Evolutionary conservation across 2,888 invertebrate genomes (phyloP), one percentile per base, ranked within the genome.

Genomic region (Fragum fragum): DNA sequence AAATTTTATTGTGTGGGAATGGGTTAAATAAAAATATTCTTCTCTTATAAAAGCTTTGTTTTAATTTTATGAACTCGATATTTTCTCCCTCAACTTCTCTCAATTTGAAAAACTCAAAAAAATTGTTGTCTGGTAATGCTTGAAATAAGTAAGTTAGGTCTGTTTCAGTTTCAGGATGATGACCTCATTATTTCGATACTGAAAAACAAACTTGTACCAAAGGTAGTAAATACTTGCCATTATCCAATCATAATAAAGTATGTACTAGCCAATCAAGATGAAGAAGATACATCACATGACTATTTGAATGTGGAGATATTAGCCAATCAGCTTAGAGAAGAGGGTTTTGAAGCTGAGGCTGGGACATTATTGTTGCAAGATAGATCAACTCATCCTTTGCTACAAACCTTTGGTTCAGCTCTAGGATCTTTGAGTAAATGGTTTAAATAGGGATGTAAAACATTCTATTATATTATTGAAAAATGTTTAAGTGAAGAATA

Each of bases 361-460:
- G 93, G 92, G 5, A 89, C 91, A 32, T 85, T 94, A 39, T 72
- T 91, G 53, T 76, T 91, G 59, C 90, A 90, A 73, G 87, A 90
- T n/a, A 88, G 88, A 73, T 88, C 92, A 16, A 87, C 90, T 26
- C 93, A 91, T 80, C 87, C 91, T 6, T 23, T 89, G 69, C 83
- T 93, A 6, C 89, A 91, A 61, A 93, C 92, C 3, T 92, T 93
- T 83, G 90, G 90, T 68, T 86, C 92, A 23, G 93, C 93, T 29
- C 69, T 92, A 16, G 85, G 87, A 18, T 83, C 89, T 23, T 59
- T 91, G 16, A 75, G 83, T n/a, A 88, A 89, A 76, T 91, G 91
- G 91, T 86, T 92, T 36, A 91, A 90, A 52, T 71, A 53, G 23
- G 11, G 7, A 21, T 7, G 11, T 66, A 18, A 47, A 5, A 9